phyloP scores from a whole-genome alignment of 2,888 invertebrate genomes.

The Agrotis exclamationis region DNA sequence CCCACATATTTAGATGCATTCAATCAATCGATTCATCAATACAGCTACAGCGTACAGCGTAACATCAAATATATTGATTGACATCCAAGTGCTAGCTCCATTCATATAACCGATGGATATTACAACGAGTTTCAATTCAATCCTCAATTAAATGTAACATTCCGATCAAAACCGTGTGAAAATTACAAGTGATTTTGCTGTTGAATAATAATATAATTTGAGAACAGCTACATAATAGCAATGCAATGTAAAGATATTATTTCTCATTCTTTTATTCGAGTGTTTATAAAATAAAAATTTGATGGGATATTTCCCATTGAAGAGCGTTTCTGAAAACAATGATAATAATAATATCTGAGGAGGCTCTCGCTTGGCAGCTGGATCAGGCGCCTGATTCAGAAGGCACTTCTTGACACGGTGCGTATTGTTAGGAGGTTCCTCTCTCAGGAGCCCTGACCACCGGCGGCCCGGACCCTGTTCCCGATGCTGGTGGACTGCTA shows the following conservation, averaged over 20 bases:
- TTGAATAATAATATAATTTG: conserved; percentile 11
- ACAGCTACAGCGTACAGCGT: background rate
- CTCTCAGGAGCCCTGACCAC: too few relatives aligned
- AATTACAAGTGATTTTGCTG: conserved; percentile 1
- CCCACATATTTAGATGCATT: background rate
- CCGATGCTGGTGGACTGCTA: too few relatives aligned
- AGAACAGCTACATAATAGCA: background rate
- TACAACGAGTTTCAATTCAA: conserved; percentile 19
- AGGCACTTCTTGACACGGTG: too few relatives aligned
- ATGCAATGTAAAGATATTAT: too few relatives aligned
- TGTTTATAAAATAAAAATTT: background rate
- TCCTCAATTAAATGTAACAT: conserved; percentile 38
- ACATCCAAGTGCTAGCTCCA: background rate
- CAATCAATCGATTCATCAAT: conserved; percentile 14
- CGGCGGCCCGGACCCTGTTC: too few relatives aligned
- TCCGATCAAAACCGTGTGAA: conserved; percentile 36
- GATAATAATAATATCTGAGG: too few relatives aligned
- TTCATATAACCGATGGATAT: conserved; percentile 23
- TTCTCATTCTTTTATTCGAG: background rate
- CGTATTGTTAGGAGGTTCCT: too few relatives aligned
- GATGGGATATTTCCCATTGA: background rate
- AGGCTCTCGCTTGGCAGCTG: too few relatives aligned
- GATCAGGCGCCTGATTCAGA: too few relatives aligned
- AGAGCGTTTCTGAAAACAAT: too few relatives aligned
- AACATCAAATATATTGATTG: conserved; percentile 12